Conservation (phyloP, 2,113 vertebrate genomes). For the Archocentrus centrarchus region DNA sequence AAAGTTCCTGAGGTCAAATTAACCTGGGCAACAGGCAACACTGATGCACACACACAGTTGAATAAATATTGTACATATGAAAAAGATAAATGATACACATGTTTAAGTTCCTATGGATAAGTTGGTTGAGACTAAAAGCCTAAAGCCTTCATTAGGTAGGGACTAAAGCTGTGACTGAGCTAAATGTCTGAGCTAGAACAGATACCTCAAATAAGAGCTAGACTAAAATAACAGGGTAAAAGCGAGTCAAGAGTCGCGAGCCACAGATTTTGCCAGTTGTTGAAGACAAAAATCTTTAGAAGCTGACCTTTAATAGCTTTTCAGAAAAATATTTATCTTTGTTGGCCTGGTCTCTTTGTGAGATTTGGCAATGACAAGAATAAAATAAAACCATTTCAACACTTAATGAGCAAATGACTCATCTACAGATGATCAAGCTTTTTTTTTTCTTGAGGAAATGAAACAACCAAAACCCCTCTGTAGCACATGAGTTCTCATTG, state of each 20-base stretch:
- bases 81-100: not conserved
- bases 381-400: not conserved
- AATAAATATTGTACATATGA: not conserved
- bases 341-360: not conserved
- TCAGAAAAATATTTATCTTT: not conserved
- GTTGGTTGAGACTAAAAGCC: not conserved
- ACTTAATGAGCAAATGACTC: not conserved
- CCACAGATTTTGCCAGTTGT: not conserved
- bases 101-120: not conserved
- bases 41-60: not conserved
- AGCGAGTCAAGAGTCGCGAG: no score
- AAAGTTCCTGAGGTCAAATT: slow-evolving; percentile 1
- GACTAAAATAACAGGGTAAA: not conserved
- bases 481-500: slow-evolving; percentile 26
- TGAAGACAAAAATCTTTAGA: no score
- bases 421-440: not conserved
- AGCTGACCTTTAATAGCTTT: not conserved
- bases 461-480: slow-evolving; percentile 9
- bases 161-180: not conserved
- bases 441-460: not conserved
- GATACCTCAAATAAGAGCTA: not conserved
- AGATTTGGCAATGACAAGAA: not conserved
- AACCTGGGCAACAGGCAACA: slow-evolving; percentile 6
- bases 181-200: not conserved
- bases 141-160: not conserved